Evolutionary conservation across 2,888 invertebrate species (phyloP).

Genomic region (Choreutis nemorana): DNA sequence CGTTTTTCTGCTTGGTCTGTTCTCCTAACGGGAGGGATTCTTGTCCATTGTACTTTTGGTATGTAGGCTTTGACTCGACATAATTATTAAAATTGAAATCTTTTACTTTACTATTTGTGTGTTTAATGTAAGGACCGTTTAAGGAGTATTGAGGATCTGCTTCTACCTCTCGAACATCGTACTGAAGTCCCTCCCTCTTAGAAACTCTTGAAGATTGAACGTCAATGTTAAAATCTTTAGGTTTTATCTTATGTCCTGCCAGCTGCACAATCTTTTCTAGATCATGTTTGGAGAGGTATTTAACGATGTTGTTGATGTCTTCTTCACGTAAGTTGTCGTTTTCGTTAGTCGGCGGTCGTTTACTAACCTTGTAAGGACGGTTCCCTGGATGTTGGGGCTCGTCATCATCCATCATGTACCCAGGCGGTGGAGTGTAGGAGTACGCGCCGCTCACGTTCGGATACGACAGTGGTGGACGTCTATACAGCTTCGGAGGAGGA

Average conservation of each 20-base stretch:
- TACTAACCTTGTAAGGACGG: slow-evolving; percentile 39
- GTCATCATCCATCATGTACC: slow-evolving; percentile 23
- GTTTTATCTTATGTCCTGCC: slow-evolving; percentile 24
- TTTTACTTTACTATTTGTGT: slow-evolving; percentile 6
- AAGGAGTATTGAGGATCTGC: slow-evolving; percentile 2
- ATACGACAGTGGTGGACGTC: slow-evolving; percentile 25
- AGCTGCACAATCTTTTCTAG: slow-evolving; percentile 41
- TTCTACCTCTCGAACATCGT: too few species aligned
- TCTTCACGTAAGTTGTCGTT: slow-evolving; percentile 37
- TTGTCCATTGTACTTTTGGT: slow-evolving; percentile 10
- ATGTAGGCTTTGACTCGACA: too few species aligned
- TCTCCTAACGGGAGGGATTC: too few species aligned
- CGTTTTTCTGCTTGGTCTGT: slow-evolving; percentile 15
- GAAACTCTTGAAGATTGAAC: neutral
- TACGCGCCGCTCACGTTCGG: slow-evolving; percentile 27
- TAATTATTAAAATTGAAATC: slow-evolving; percentile 7
- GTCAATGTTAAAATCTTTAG: slow-evolving; percentile 12
- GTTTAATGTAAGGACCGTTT: slow-evolving; percentile 7
- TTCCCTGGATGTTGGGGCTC: slow-evolving; percentile 18
- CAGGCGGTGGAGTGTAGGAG: slow-evolving; percentile 44
- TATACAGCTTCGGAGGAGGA: slow-evolving; percentile 33
- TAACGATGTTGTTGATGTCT: slow-evolving; percentile 41
- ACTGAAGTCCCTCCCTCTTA: too few species aligned
- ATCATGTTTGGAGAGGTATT: slow-evolving; percentile 46
- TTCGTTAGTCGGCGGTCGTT: slow-evolving; percentile 26